Base-by-base conservation (phyloP, 1,140 invertebrate genomes). In the Rhopalosiphum padi region DNA sequence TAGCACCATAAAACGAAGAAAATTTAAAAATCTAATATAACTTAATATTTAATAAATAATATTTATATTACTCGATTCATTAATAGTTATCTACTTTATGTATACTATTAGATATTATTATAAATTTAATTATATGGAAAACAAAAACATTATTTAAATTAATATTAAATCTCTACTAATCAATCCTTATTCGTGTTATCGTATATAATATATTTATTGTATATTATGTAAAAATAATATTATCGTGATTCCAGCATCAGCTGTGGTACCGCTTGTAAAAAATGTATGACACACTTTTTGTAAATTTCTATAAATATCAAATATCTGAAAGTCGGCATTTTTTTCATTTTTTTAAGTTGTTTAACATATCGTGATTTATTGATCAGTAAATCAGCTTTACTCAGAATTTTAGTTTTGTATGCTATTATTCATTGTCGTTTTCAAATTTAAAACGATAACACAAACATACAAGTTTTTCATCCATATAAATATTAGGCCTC, bases 391-490 rank as follows among this genome's bases (percentile, higher is more conserved):
- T 88, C 43, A 51, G 46, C 2, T n/a, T 88, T 51, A 30, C 18
- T 22, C 6, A 35, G 46, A 51, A 51, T 88, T 88, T 51, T 51
- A 51, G 46, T 88, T 88, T 88, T 88, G 25, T 22, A 22, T n/a
- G 30, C 86, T 30, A 88, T 88, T 35, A 48, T 87, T 87, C 86
- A 87, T 87, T 87, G 46, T 87, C 86, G 5, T 48, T 88, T 88
- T 48, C 4, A 48, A 88, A 23, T 88, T 68, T 68, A n/a, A n/a
- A 68, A n/a, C 11, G 60, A n/a, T 86, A 86, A 25, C 25, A 86
- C 43, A 46, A 9, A 25, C 6, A 37, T 83, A 41, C 37, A 85
- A 85, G 83, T 86, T 86, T 86, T 86, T 41, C 11, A 43, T 25
- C 23, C 41, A 86, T 23, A 60, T 30, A 85, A 43, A 6, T 82